Evolutionary conservation across 2,113 vertebrate species (phyloP).

Genomic region (Axis porcinus): DNA sequence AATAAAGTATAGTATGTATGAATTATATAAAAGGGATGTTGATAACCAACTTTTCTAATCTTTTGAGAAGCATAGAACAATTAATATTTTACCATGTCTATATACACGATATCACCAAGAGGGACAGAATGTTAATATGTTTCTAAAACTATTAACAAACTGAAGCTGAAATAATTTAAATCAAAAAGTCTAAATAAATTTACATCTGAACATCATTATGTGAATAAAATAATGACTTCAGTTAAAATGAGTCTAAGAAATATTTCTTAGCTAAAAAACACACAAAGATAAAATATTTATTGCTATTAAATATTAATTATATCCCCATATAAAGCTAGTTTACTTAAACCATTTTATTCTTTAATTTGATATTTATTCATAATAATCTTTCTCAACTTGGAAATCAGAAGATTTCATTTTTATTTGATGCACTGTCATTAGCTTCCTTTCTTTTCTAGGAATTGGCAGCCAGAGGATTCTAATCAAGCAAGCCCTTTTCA

Average conservation of each 20-base stretch:
- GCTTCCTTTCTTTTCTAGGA: not conserved
- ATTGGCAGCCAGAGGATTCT: not conserved
- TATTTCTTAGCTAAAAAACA: not conserved
- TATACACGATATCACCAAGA: not conserved
- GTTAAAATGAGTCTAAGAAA: not conserved
- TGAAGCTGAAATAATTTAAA: not conserved
- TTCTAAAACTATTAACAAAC: not conserved
- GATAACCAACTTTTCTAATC: not conserved
- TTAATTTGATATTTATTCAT: not conserved
- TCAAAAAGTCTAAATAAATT: not conserved
- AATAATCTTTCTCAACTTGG: not conserved
- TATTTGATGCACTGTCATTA: not conserved
- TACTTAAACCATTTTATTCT: not conserved
- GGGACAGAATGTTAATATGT: not conserved
- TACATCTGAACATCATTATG: not conserved
- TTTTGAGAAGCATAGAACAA: not conserved
- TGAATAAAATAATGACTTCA: not conserved
- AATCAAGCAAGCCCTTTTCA: not conserved
- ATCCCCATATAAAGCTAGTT: not conserved
- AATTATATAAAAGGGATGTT: not conserved
- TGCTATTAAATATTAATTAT: not conserved
- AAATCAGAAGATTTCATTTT: slow-evolving; percentile 1
- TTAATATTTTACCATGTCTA: not conserved
- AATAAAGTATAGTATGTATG: not conserved
- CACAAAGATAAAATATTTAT: not conserved